Evolutionary conservation across 92 coral and sea anemone genomes (phyloP), one percentile per base, ranked within the genome.

Genomic region (Siderastrea siderea): DNA sequence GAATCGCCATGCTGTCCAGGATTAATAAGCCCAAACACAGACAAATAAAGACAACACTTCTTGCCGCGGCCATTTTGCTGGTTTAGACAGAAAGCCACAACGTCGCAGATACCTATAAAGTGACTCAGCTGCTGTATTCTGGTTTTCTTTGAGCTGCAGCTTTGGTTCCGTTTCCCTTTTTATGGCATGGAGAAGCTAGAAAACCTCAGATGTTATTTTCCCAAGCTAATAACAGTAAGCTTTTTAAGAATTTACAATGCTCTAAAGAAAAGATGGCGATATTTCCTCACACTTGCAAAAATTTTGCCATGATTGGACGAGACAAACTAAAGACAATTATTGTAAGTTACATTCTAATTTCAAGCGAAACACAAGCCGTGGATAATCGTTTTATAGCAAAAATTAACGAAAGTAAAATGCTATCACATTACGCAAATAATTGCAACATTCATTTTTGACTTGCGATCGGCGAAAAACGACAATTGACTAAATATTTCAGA

Each of bases 151-250:
- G 5, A 26, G 26, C 6, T 48, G 79, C 9, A 54, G 17, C 38
- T 8, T 48, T 50, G 11, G n/a, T 6, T 45, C 3, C 73, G 13
- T n/a, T 44, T 19, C 9, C 12, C 55, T 26, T 45, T 71, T 83
- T 83, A 26, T 57, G 60, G 9, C 8, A 2, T n/a, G 5, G 57
- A 7, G 63, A 15, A 15, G 46, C 9, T 17, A 45, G 48, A 46
- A 83, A 17, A 14, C 12, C 10, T 73, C 80, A 83, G 71, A 74
- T 83, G 80, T 63, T 65, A 59, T 83, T 83, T 82, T 82, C 87
- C 79, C 79, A 83, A 45, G 79, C 45, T 57, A 59, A 71, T 71
- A 59, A 60, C 7, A 4, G 57, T 12, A 15, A 67, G 51, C 16
- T 53, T 8, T n/a, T 43, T 17, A 38, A 45, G 15, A 67, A 67